phyloP scores from a whole-genome alignment of 2,113 vertebrate species.

The Emydura subglobosa region DNA sequence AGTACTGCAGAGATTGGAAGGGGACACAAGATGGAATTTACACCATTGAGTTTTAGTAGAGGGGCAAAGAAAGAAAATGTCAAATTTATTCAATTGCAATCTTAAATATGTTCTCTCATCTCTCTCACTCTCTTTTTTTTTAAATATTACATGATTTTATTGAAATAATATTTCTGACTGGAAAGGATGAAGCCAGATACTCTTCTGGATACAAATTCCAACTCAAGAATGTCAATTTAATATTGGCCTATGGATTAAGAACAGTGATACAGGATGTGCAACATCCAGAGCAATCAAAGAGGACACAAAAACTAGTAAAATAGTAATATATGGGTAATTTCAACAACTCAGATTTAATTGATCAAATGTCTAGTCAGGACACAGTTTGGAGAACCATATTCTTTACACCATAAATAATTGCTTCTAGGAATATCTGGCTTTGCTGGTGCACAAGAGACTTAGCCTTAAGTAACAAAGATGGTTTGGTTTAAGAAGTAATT shows the following conservation, averaged over 20 bases:
- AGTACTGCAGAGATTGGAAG: not conserved
- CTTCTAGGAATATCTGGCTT: conserved; percentile 46
- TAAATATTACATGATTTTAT: not conserved
- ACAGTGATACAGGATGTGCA: not conserved
- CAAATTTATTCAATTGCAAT: not conserved
- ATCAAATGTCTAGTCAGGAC: not conserved
- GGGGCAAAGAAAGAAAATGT: not conserved
- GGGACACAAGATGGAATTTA: not conserved
- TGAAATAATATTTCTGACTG: conserved; percentile 2
- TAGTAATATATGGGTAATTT: not conserved
- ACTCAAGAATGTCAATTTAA: not conserved
- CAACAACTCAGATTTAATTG: not conserved
- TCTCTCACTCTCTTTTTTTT: not conserved
- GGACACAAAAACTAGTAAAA: not conserved
- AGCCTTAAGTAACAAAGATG: conserved; percentile 45
- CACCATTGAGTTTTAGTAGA: not conserved
- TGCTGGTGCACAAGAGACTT: conserved; percentile 30
- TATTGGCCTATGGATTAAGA: not conserved
- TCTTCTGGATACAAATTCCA: not conserved
- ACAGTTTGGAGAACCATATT: conserved; percentile 18
- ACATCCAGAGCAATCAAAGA: not conserved
- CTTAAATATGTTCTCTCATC: not conserved
- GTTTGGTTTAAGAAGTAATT: conserved; percentile 63
- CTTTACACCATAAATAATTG: not conserved
- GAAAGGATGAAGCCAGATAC: not conserved